phyloP scores from a whole-genome alignment of 2,888 invertebrate species.

The Pandemis corylana region DNA sequence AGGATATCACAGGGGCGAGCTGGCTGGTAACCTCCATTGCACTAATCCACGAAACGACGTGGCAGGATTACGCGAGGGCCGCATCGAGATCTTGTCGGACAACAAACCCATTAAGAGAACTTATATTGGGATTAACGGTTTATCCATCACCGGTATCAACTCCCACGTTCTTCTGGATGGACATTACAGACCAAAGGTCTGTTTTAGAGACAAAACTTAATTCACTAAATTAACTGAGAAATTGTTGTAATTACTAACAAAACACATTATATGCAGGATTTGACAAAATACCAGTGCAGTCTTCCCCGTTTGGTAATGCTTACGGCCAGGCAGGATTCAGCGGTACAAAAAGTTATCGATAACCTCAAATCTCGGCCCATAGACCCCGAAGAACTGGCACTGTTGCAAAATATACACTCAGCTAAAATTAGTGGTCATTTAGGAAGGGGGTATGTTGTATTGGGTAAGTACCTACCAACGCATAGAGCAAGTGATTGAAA shows the following conservation, averaged over 20 bases:
- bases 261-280: constrained; percentile 54
- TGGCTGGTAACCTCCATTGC: constrained; percentile 91
- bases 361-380: constrained; percentile 63
- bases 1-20: constrained; percentile 87
- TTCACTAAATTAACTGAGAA: too few relatives aligned
- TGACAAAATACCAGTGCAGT: constrained; percentile 56
- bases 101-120: constrained; percentile 83
- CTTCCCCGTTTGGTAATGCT: constrained; percentile 66
- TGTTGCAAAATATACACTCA: constrained; percentile 68
- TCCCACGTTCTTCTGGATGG: constrained; percentile 68
- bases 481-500: too few relatives aligned
- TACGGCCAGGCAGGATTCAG: constrained; percentile 62
- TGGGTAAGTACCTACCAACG: constrained; percentile 16
- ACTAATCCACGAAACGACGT: constrained; percentile 82
- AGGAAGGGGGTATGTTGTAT: constrained; percentile 62
- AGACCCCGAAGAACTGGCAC: constrained; percentile 71
- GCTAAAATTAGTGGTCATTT: constrained; percentile 65
- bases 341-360: constrained; percentile 56
- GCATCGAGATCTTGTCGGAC: constrained; percentile 84
- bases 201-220: too few relatives aligned
- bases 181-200: constrained; percentile 66
- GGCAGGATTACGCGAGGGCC: constrained; percentile 79
- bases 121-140: constrained; percentile 65
- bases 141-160: constrained; percentile 67
- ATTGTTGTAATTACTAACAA: not conserved